phyloP scores from a whole-genome alignment of 2,888 invertebrate genomes.

The Gnatocerus cornutus region DNA sequence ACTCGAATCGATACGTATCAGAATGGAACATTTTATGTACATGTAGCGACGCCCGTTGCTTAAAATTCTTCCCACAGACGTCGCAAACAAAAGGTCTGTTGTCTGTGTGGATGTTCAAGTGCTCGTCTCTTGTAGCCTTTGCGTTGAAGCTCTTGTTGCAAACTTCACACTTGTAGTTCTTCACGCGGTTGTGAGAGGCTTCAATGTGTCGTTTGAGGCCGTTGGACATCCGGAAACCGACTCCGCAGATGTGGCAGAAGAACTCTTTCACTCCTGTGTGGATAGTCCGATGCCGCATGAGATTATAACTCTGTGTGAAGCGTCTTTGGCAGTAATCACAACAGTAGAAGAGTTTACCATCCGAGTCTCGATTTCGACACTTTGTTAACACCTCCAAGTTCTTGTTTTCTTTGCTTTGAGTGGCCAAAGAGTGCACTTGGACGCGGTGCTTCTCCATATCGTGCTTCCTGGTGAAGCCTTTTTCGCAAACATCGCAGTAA shows the following conservation, averaged over 20 bases:
- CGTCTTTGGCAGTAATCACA: slow-evolving; percentile 71
- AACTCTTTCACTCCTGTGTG: slow-evolving; percentile 70
- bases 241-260: slow-evolving; percentile 74
- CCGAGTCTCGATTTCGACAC: slow-evolving; percentile 51
- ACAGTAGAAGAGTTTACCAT: slow-evolving; percentile 63
- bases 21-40: slow-evolving; percentile 60
- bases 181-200: slow-evolving; percentile 71
- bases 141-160: slow-evolving; percentile 73
- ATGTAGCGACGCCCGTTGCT: slow-evolving; percentile 71
- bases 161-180: slow-evolving; percentile 72
- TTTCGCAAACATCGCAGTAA: slow-evolving; percentile 64
- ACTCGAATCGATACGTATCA: slow-evolving; percentile 66
- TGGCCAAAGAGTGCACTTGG: neutral
- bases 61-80: slow-evolving; percentile 73
- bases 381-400: slow-evolving; percentile 25
- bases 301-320: slow-evolving; percentile 64
- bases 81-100: slow-evolving; percentile 73
- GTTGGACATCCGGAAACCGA: slow-evolving; percentile 71
- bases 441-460: slow-evolving; percentile 65
- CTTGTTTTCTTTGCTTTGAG: slow-evolving; percentile 2
- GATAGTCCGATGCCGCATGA: slow-evolving; percentile 71
- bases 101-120: slow-evolving; percentile 71
- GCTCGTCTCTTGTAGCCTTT: slow-evolving; percentile 72
- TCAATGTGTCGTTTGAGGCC: slow-evolving; percentile 74
- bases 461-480: slow-evolving; percentile 66